phyloP scores from a whole-genome alignment of 2,113 vertebrate genomes.

The Cynoglossus semilaevis region DNA sequence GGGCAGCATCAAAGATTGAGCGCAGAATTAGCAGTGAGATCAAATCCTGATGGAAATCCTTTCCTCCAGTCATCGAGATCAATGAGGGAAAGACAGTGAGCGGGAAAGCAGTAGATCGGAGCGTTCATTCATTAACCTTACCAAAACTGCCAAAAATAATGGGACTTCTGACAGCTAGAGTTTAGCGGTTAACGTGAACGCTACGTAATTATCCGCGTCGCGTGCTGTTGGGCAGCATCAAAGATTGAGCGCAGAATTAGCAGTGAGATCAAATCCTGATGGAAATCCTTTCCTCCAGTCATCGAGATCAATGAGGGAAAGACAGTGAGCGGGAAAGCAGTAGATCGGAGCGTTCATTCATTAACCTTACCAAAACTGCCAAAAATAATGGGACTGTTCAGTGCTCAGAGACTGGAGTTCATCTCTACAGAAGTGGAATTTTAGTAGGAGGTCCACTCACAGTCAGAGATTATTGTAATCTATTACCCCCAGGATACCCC shows the following conservation, averaged over 20 bases:
- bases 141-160: no score
- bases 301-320: conserved; percentile 54
- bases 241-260: conserved; percentile 60
- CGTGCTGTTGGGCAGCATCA: conserved; percentile 4
- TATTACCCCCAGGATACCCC: no score
- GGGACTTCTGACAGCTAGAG: no score
- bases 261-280: conserved; percentile 46
- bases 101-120: conserved; percentile 34
- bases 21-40: conserved; percentile 51
- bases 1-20: conserved; percentile 45
- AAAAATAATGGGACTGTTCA: no score
- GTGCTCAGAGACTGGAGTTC: no score
- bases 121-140: background rate
- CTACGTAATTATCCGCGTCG: conserved; percentile 22
- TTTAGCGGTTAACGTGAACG: conserved; percentile 31
- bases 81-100: conserved; percentile 46
- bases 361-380: no score
- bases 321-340: conserved; percentile 41
- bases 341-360: conserved; percentile 13
- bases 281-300: conserved; percentile 56
- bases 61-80: conserved; percentile 60
- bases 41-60: conserved; percentile 47
- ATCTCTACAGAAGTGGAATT: no score
- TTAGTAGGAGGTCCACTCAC: no score
- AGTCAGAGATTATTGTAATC: no score